Evolutionary conservation across 2,888 invertebrate genomes (phyloP), one percentile per base, ranked within the genome.

Genomic region (Himalopsyche japonica): DNA sequence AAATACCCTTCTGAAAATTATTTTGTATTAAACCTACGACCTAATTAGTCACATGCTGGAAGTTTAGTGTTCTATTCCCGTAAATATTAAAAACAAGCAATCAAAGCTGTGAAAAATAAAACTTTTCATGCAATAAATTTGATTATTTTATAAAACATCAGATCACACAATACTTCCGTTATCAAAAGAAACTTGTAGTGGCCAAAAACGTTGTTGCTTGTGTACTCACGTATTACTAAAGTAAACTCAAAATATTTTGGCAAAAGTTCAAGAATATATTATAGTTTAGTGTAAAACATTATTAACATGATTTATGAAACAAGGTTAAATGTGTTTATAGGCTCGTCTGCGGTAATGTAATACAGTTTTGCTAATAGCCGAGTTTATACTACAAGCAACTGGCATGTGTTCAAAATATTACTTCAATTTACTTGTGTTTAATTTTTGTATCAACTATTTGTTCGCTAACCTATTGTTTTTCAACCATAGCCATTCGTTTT

Each of bases 201-300:
- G 70, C 27, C 12, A 27, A 70, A 70, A 27, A 1, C 12, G 15
- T 12, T 70, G 70, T 20, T 15, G 78, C 24, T 20, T 78, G 37
- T 47, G 3, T 30, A 70, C 18, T 77, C 3, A 47, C 78, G 27
- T 10, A 18, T n/a, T 18, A 70, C 4, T 27, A 78, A 5, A 79
- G 30, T 30, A 79, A 15, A 57, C 80, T 30, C 30, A 18, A n/a
- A 49, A 27, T 57, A 80, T 49, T 81, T 86, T 87, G 87, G 87
- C 87, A 80, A 12, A 12, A 77, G 34, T 57, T 86, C 87, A 87
- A 86, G 82, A 85, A 85, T 85, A 86, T 79, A 84, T 34, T 34
- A 34, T 83, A 85, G 80, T 84, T 84, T 78, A 80, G 83, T 82
- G 84, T 85, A 83, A 86, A 86, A 87, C 87, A 85, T 86, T 84